phyloP scores from a whole-genome alignment of 2,888 invertebrate species.

The Strigamia maritima region DNA sequence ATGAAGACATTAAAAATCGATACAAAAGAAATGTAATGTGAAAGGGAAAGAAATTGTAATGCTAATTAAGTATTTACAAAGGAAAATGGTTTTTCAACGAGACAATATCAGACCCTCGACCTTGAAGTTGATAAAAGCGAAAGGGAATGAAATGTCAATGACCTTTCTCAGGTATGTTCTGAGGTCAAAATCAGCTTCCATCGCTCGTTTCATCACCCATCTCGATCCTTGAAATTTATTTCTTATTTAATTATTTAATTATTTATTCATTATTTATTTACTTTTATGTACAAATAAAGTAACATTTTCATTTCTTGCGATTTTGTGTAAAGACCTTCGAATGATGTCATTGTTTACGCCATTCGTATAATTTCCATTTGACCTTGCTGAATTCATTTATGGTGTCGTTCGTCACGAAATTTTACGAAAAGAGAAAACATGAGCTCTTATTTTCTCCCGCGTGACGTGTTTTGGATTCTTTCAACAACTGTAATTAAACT shows the following conservation, averaged over 20 bases:
- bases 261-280: background rate
- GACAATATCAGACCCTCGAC: conserved; percentile 7
- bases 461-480: background rate
- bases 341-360: conserved; percentile 17
- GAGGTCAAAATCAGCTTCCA: conserved; percentile 13
- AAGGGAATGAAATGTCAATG: conserved; percentile 18
- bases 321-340: background rate
- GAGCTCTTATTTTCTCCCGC: background rate
- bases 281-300: background rate
- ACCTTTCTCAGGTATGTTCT: conserved; percentile 3
- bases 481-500: conserved; percentile 9
- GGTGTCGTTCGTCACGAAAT: conserved; percentile 16
- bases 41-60: too few species aligned
- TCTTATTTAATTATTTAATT: background rate
- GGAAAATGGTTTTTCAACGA: background rate
- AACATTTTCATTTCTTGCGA: background rate
- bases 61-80: background rate
- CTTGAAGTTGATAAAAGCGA: conserved; percentile 30
- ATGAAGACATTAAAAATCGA: too few species aligned
- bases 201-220: conserved; percentile 1
- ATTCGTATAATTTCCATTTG: conserved; percentile 3
- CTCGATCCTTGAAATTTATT: background rate
- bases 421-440: background rate
- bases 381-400: background rate
- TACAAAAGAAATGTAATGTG: too few species aligned